Conservation (phyloP, 2,888 invertebrate genomes). For the Zygothrica quintamaculata region DNA sequence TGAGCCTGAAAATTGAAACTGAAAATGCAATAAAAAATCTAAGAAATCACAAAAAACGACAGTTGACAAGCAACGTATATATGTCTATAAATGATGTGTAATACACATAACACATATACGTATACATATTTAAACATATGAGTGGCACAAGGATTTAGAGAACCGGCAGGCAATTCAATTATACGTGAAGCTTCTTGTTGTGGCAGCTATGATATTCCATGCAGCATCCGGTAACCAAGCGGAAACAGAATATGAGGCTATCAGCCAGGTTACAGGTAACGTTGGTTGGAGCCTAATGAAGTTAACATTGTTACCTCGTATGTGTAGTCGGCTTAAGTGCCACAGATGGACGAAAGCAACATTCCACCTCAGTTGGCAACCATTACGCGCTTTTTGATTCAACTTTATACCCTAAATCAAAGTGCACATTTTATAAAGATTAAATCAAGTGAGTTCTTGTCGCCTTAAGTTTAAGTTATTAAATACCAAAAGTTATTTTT, state of each 20-base stretch:
- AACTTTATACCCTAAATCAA: not conserved
- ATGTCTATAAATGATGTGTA: constrained; percentile 24
- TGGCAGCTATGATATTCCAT: constrained; percentile 63
- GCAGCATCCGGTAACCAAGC: constrained; percentile 55
- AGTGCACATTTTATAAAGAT: no score
- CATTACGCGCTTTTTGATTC: not conserved
- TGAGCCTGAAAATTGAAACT: constrained; percentile 44
- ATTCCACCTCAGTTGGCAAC: constrained; percentile 2
- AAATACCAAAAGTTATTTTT: no score
- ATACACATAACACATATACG: constrained; percentile 9
- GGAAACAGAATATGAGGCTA: constrained; percentile 52
- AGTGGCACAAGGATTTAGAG: constrained; percentile 31
- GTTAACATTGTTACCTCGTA: constrained; percentile 33
- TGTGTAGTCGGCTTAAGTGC: constrained; percentile 3
- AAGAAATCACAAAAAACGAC: constrained; percentile 7
- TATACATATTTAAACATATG: constrained; percentile 24
- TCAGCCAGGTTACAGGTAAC: constrained; percentile 31
- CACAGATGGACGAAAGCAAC: not conserved
- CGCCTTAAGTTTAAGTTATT: no score
- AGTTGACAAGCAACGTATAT: constrained; percentile 6
- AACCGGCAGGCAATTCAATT: constrained; percentile 48
- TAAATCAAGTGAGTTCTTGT: no score
- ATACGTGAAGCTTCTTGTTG: constrained; percentile 39
- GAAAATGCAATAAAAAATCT: constrained; percentile 51
- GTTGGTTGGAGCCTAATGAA: constrained; percentile 39